A percentile compares a stretch with the other conserved stretches of the same genome.
Conservation (phyloP, 2,113 vertebrate genomes). For the Nematolebias whitei region DNA sequence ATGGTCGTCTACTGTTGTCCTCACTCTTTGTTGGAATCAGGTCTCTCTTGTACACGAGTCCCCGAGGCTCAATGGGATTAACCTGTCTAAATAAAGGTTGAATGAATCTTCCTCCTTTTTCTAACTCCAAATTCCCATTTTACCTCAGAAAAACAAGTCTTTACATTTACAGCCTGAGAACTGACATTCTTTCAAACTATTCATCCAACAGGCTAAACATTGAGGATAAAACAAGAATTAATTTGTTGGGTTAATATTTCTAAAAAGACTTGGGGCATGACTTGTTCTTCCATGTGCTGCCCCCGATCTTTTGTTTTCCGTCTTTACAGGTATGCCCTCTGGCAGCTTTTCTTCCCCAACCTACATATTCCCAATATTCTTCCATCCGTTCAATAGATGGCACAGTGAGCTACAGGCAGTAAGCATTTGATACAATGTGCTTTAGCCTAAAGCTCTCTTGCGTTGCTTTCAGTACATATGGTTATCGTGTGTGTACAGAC, state of each 20-base stretch:
- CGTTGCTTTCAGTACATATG: not conserved
- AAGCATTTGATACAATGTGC: constrained; percentile 4
- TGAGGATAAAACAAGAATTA: too few species aligned
- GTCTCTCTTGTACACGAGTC: too few species aligned
- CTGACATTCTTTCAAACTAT: too few species aligned
- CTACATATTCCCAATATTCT: not conserved
- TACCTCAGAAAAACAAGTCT: constrained; percentile 10
- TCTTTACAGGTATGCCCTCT: not conserved
- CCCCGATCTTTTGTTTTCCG: not conserved
- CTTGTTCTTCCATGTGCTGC: not conserved
- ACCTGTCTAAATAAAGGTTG: too few species aligned
- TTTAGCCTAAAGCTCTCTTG: constrained; percentile 16
- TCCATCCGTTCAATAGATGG: constrained; percentile 30
- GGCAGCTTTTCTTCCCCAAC: not conserved
- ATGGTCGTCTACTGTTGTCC: too few species aligned
- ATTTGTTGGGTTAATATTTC: constrained; percentile 11
- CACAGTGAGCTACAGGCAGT: constrained; percentile 7
- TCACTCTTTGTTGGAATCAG: too few species aligned
- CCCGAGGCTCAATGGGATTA: too few species aligned
- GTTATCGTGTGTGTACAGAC: not conserved
- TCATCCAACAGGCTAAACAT: too few species aligned
- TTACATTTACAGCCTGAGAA: too few species aligned
- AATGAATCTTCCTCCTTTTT: too few species aligned
- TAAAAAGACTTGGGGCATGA: not conserved
- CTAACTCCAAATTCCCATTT: not conserved